Percentiles rank a stretch among this genome's conserved stretches.
Evolutionary conservation across 2,113 vertebrate species (phyloP).

Genomic region (Anser cygnoides): DNA sequence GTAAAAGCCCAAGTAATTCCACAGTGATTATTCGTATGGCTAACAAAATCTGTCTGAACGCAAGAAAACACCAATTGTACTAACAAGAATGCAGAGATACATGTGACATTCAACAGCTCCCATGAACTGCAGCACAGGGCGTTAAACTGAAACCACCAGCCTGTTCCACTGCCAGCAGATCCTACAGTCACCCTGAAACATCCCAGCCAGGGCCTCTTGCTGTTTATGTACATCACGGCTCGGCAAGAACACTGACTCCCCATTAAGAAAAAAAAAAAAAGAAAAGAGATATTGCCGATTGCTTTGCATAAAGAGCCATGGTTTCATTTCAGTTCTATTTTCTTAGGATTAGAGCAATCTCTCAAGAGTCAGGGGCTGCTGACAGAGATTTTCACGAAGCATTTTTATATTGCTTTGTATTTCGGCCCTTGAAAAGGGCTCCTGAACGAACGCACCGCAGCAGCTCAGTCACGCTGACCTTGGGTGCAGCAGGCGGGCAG

Average conservation of each 20-base stretch:
- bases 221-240: neutral
- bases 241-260: neutral
- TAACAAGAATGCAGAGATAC: neutral
- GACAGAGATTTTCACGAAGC: neutral
- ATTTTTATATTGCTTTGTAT: neutral
- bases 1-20: neutral
- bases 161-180: neutral
- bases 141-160: neutral
- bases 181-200: neutral
- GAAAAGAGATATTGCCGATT: neutral
- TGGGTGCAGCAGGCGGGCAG: neutral
- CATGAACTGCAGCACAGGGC: rapidly evolving
- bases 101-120: rapidly evolving
- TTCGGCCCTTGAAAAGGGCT: neutral
- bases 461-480: neutral
- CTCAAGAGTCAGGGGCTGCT: neutral
- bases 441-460: neutral
- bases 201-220: neutral
- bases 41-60: neutral
- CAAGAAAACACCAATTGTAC: neutral
- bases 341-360: neutral
- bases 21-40: neutral
- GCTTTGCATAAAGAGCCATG: neutral
- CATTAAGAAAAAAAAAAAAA: neutral
- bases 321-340: neutral